phyloP scores from a whole-genome alignment of 2,113 vertebrate species.

The Cryptotis parvus region DNA sequence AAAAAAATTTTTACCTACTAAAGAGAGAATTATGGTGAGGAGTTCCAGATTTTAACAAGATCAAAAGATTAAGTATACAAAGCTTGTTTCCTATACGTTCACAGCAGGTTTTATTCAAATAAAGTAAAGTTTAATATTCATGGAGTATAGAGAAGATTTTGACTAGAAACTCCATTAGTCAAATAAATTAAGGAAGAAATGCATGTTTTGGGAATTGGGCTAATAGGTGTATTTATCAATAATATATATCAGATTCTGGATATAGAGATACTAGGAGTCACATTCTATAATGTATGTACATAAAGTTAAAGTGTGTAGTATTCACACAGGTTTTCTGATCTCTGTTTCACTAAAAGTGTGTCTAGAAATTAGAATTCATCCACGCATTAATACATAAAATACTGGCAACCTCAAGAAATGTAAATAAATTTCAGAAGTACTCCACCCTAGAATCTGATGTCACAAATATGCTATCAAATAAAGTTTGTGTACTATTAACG shows the following conservation, averaged over 20 bases:
- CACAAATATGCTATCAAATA: neutral
- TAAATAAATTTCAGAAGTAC: neutral
- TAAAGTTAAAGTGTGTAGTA: neutral
- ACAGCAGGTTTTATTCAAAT: neutral
- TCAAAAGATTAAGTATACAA: neutral
- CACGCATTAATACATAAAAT: neutral
- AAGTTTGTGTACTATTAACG: neutral
- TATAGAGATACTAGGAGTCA: neutral
- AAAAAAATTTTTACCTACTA: neutral
- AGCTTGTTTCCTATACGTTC: neutral
- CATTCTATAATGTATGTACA: neutral
- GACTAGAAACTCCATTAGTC: neutral
- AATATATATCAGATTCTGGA: neutral
- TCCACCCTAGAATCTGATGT: neutral
- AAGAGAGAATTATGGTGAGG: neutral
- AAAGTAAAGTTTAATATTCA: neutral
- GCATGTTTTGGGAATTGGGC: neutral
- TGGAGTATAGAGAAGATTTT: neutral
- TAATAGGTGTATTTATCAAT: conserved; percentile 27
- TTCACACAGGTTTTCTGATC: neutral
- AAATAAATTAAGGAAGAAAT: neutral
- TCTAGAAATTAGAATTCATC: neutral
- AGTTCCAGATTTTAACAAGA: neutral
- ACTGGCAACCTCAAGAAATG: neutral
- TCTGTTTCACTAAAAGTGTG: neutral